Base-by-base conservation (phyloP, 2,888 invertebrate genomes). In the Lithosia quadra region DNA sequence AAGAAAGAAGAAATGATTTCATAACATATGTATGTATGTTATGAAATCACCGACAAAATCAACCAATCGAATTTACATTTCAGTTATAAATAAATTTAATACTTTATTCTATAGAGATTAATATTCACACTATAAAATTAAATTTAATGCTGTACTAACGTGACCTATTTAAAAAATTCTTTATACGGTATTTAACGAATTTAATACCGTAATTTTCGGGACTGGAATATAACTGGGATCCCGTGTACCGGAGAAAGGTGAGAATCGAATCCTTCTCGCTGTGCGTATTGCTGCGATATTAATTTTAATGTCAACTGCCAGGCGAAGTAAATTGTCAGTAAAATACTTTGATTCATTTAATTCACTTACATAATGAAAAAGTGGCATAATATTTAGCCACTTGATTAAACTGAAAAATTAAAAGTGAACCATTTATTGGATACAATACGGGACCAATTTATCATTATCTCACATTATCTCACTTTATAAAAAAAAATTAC, bases 201-300 rank as follows among this genome's bases (percentile, higher is more conserved):
- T 18, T 43, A 43, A 18, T 43, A 7, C 5, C 15, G 18, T 3
- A 18, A 18, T 49, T n/a, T 49, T 9, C n/a, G n/a, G 8, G n/a
- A n/a, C 9, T n/a, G 43, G 43, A 43, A 43, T 43, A 43, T 1
- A 18, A 43, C 43, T 18, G 43, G 43, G 43, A 7, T 18, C 43
- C 18, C 8, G 18, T 18, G 49, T 49, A 0, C 5, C n/a, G 8
- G n/a, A 18, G n/a, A 49, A 9, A 9, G n/a, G 9, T 18, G n/a
- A 49, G 18, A n/a, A 49, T 49, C 3, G 8, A 49, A 49, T 49
- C n/a, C n/a, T 28, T 49, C n/a, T 9, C 7, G 49, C 49, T 49
- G 49, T 49, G 49, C 49, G 60, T 36, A 60, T 22, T 36, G 34
- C 36, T 60, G 36, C 60, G 60, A 22, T 15, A 28, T 34, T 36